Evolutionary conservation across 2,888 invertebrate genomes (phyloP).

Genomic region (Parthenolecanium corni): DNA sequence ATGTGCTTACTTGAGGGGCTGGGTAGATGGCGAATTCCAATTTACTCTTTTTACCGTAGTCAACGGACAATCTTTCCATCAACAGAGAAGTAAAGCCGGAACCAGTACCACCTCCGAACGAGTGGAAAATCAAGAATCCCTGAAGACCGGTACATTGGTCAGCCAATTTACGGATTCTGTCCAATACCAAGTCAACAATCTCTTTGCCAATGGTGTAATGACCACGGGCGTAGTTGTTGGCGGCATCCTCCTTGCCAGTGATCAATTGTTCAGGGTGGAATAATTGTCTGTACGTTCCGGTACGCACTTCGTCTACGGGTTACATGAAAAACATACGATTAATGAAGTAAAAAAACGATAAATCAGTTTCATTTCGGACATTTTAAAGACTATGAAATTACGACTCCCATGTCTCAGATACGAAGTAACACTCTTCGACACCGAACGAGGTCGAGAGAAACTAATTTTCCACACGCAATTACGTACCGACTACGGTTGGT

Average conservation of each 20-base stretch:
- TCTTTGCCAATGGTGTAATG: conserved; percentile 22
- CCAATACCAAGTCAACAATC: conserved; percentile 2
- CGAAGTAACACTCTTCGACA: no score
- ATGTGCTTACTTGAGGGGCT: conserved; percentile 5
- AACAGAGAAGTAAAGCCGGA: conserved; percentile 15
- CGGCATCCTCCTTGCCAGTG: conserved; percentile 21
- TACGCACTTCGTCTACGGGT: conserved; percentile 13
- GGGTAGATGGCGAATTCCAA: conserved; percentile 19
- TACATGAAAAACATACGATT: no score
- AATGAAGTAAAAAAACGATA: no score
- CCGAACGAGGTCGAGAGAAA: no score
- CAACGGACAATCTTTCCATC: conserved; percentile 13
- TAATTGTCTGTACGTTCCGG: conserved; percentile 10
- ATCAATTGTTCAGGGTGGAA: conserved; percentile 18
- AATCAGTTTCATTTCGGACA: no score
- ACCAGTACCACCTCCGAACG: conserved; percentile 23
- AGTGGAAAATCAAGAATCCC: conserved; percentile 19
- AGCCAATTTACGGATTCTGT: conserved; percentile 16
- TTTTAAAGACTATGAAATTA: no score
- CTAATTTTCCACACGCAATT: no score
- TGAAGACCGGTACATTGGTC: conserved; percentile 12
- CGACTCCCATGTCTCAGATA: no score
- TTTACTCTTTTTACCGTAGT: conserved; percentile 20
- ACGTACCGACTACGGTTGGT: conserved; percentile 19
- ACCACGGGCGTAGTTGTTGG: conserved; percentile 21